Conservation (phyloP, 2,888 invertebrate genomes). For the Noctua comes region DNA sequence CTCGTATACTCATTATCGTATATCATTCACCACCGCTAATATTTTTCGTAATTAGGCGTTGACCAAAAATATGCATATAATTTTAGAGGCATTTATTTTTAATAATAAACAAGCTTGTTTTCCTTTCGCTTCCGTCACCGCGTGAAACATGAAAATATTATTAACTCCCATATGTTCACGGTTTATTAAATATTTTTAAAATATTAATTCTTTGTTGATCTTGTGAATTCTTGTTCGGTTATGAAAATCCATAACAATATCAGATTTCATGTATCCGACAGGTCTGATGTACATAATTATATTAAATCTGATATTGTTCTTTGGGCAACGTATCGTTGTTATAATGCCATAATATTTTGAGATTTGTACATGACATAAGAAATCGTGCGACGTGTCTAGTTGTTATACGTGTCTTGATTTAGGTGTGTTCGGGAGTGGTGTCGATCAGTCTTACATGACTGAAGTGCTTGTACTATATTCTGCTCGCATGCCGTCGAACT, state of each 20-base stretch:
- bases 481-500: constrained; percentile 83
- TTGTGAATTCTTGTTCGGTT: constrained; percentile 36
- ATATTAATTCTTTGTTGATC: constrained; percentile 38
- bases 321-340: background rate
- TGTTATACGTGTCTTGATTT: constrained; percentile 36
- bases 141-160: constrained; percentile 28
- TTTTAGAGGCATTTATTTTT: constrained; percentile 34
- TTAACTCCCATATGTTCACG: constrained; percentile 27
- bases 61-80: constrained; percentile 20
- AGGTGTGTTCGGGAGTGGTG: constrained; percentile 38
- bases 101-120: constrained; percentile 29
- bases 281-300: background rate
- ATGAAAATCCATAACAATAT: constrained; percentile 61
- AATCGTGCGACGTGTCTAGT: constrained; percentile 28
- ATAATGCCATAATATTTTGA: constrained; percentile 68
- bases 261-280: constrained; percentile 53
- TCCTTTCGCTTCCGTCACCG: constrained; percentile 5
- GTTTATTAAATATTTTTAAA: constrained; percentile 55
- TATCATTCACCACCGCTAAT: constrained; percentile 17
- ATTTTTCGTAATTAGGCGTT: constrained; percentile 43
- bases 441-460: constrained; percentile 61
- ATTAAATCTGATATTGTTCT: background rate
- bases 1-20: constrained; percentile 11
- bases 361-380: constrained; percentile 40
- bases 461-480: constrained; percentile 56